Evolutionary conservation across 2,113 vertebrate genomes (phyloP).

Genomic region (Oncorhynchus gorbuscha): DNA sequence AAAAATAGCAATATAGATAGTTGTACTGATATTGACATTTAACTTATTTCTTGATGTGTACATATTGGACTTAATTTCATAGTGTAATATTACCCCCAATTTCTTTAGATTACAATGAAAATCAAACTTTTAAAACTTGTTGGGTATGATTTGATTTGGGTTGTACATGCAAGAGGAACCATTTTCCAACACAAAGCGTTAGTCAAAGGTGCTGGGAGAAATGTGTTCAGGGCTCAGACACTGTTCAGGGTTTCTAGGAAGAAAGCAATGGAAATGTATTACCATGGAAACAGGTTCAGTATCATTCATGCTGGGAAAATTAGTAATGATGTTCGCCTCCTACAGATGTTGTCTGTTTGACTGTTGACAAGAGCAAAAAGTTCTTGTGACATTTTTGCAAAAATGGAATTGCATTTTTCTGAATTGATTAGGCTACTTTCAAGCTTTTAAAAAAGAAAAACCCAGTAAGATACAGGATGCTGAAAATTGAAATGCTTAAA

Average conservation of each 20-base stretch:
- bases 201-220: neutral
- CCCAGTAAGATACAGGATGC: too few relatives aligned
- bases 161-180: constrained; percentile 16
- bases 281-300: constrained; percentile 89
- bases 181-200: constrained; percentile 26
- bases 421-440: neutral
- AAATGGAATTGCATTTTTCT: neutral
- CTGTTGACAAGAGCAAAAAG: constrained; percentile 1
- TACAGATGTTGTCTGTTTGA: constrained; percentile 75
- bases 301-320: constrained; percentile 70
- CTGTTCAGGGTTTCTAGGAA: constrained; percentile 78
- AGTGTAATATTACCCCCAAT: too few relatives aligned
- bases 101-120: neutral
- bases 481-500: neutral
- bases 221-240: constrained; percentile 70
- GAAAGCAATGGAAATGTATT: constrained; percentile 71
- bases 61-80: neutral
- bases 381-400: neutral
- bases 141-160: constrained; percentile 21
- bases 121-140: neutral
- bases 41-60: neutral
- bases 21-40: neutral
- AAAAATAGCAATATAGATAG: neutral
- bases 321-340: constrained; percentile 83
- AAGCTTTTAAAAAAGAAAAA: neutral